Evolutionary conservation across 2,888 invertebrate species (phyloP).

Genomic region (Eristalinus aeneus): DNA sequence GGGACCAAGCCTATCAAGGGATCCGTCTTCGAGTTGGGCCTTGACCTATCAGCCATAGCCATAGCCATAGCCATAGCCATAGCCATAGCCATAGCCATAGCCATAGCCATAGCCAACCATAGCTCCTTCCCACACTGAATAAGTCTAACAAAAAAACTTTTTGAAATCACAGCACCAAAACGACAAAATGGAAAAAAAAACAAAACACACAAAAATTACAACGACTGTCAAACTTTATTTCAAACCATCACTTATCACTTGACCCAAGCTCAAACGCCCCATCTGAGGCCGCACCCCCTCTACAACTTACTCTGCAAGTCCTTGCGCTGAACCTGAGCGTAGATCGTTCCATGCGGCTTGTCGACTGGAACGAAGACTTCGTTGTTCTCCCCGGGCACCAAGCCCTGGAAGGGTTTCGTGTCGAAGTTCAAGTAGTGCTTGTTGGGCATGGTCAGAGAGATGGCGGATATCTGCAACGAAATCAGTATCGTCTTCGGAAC

Average conservation of each 20-base stretch:
- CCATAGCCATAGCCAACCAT: too few species aligned
- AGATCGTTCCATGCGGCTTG: slow-evolving; percentile 89
- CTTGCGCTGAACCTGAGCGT: slow-evolving; percentile 85
- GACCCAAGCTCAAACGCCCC: background rate
- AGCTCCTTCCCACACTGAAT: too few species aligned
- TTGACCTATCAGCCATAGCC: too few species aligned
- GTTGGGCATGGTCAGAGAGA: slow-evolving; percentile 90
- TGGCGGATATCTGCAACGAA: slow-evolving; percentile 83
- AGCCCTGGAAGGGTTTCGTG: slow-evolving; percentile 86
- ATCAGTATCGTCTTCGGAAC: background rate
- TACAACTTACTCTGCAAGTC: slow-evolving; percentile 76
- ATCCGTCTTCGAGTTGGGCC: too few species aligned
- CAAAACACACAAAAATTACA: too few species aligned
- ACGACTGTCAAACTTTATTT: slow-evolving; percentile 30
- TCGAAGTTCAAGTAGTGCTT: slow-evolving; percentile 90
- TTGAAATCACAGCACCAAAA: too few species aligned
- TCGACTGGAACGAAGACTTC: slow-evolving; percentile 90
- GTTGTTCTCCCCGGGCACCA: slow-evolving; percentile 84
- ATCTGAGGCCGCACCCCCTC: background rate
- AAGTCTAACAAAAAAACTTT: too few species aligned
- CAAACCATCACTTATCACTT: slow-evolving; percentile 5
- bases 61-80: too few species aligned
- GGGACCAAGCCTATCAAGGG: too few species aligned
- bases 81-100: too few species aligned
- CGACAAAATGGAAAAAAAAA: too few species aligned